Percentiles rank a stretch among this genome's conserved stretches.
These are phyloP conservation scores for Drosophila maculinotata DNA, from an alignment of 2,888 invertebrate species.

Conservation along the genomic window DNA sequence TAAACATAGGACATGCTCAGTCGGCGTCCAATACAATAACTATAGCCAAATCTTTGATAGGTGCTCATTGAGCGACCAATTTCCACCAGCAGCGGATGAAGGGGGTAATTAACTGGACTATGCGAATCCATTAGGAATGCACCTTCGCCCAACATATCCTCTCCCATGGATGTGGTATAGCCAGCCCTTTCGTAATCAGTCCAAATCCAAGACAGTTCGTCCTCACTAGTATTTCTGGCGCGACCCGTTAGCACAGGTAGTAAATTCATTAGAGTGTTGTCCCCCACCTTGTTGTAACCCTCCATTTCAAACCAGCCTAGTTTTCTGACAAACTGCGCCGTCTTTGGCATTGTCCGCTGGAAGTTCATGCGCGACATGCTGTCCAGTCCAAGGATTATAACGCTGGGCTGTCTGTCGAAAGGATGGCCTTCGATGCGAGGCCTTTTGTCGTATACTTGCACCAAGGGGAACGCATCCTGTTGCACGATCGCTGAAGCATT, in stretches of 20 bases:
- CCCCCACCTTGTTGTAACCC: conserved; percentile 90
- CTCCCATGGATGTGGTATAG: conserved; percentile 91
- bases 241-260: conserved; percentile 91
- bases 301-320: conserved; percentile 88
- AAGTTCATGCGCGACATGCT: conserved; percentile 87
- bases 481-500: conserved; percentile 66
- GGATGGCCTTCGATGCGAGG: not conserved
- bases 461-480: conserved; percentile 86
- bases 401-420: conserved; percentile 85
- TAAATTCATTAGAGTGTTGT: conserved; percentile 94
- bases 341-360: conserved; percentile 90
- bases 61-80: conserved; percentile 85
- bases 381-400: conserved; percentile 93
- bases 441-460: conserved; percentile 77
- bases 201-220: conserved; percentile 91
- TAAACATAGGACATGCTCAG: conserved; percentile 88
- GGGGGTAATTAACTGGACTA: conserved; percentile 92
- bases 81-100: conserved; percentile 89
- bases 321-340: conserved; percentile 87
- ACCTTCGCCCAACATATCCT: conserved; percentile 86
- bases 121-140: not conserved
- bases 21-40: conserved; percentile 87
- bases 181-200: conserved; percentile 88
- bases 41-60: conserved; percentile 40
- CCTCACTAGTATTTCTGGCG: too few relatives aligned